Percentiles rank a stretch among this genome's conserved stretches.
Conservation (phyloP, 2,113 vertebrate genomes). For the Crotophaga sulcirostris region DNA sequence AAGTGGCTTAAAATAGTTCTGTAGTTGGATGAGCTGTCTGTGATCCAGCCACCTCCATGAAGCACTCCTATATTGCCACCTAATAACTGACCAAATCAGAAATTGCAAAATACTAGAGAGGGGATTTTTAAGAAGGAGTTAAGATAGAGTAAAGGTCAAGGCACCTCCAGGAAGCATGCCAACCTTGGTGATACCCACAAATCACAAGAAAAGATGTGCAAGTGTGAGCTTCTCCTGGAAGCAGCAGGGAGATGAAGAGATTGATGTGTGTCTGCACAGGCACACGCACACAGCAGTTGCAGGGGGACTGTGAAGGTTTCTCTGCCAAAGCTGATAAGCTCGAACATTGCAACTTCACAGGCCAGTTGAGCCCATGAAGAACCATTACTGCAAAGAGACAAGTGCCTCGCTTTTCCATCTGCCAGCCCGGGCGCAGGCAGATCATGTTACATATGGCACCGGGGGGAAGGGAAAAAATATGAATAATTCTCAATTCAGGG, state of each 20-base stretch:
- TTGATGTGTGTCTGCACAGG: not conserved
- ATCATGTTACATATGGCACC: not conserved
- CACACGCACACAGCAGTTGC: not conserved
- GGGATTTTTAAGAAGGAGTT: not conserved
- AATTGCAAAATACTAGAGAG: not conserved
- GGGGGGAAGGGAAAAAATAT: not conserved
- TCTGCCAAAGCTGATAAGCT: not conserved
- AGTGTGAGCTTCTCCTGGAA: not conserved
- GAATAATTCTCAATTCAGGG: not conserved
- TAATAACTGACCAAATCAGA: not conserved
- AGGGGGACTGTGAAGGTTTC: not conserved
- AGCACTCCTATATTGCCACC: not conserved
- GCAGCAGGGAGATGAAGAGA: not conserved
- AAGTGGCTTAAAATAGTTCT: not conserved
- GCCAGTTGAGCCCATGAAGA: not conserved
- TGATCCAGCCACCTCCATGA: not conserved
- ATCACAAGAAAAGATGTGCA: not conserved
- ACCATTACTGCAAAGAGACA: not conserved
- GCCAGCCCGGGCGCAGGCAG: not conserved
- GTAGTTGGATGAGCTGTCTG: not conserved
- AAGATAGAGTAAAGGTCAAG: not conserved
- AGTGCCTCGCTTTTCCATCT: constrained; percentile 17
- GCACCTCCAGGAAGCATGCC: not conserved
- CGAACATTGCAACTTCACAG: not conserved
- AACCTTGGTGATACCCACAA: not conserved